Base-by-base conservation (phyloP, 2,888 invertebrate genomes). In the Carpatolechia fugitivella region DNA sequence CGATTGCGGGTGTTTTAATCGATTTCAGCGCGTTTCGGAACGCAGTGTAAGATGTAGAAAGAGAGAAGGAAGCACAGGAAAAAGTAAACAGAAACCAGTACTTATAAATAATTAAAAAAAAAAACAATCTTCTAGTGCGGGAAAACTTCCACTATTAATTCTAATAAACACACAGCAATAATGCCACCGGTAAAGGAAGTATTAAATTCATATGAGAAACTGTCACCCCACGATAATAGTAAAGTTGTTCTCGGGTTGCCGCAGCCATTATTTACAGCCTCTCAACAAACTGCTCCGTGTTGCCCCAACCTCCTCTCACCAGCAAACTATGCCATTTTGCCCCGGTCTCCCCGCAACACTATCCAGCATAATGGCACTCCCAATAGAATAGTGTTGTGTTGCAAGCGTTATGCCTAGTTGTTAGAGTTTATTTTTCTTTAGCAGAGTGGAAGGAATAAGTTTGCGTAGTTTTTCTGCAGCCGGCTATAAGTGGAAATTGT, bases 201-300 rank as follows among this genome's bases (percentile, higher is more conserved):
- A 44, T 44, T 44, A 44, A 44, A 20, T 44, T 44, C 44, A 44
- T 24, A 44, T 24, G 44, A 44, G 44, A 44, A 29, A 44, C 44
- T 44, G 40, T 41, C 40, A 13, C 44, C 44, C 29, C 44, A 13
- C 44, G 20, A 29, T 44, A 29, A 29, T 44, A 44, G 44, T 41
- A 41, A 41, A 41, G 11, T 41, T 41, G 40, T 41, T 44, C 44
- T 44, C 44, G 44, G 44, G 29, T 44, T 29, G 44, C 33, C 66
- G 62, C 63, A 58, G 70, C 69, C 72, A 74, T 80, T 81, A 81
- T 72, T 80, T 72, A 74, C 74, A 71, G 61, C 73, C 44, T 44
- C 29, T 44, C 29, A 44, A 44, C 44, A 44, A 44, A 44, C 44
- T 44, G 31, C 30, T 31, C 47, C 44, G 29, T 20, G 20, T 44